Base-by-base conservation (phyloP, 2,113 vertebrate genomes). In the Gadus chalcogrammus region DNA sequence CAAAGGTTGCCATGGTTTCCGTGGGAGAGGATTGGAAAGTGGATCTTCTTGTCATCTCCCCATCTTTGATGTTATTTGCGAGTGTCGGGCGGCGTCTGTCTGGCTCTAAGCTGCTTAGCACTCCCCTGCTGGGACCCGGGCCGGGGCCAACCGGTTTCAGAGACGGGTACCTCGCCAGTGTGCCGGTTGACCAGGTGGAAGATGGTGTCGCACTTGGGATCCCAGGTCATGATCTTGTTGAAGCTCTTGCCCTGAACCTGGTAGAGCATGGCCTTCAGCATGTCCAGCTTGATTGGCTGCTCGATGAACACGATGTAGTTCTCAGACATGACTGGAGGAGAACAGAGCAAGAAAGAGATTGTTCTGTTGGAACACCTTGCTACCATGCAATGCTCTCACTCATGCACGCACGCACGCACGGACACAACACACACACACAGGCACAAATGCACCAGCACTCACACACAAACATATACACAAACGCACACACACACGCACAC, bases 281-380 rank as follows among this genome's bases (percentile, higher is more conserved):
- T 74, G 68, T 97, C 92, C 77, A 99, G 76, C 85, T 83, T 97
- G 73, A 98, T 76, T 24, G 96, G 95, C 24, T 97, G 95, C 84
- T 98, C 95, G 6, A 96, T 84, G 84, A 98, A 97, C 83, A 99
- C 85, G 1, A 98, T 88, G 52, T 95, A 97, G 87, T 98, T 98
- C 77, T 93, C 90, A 3, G 95, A 96, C 95, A 99, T 98, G 66
- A 94, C 96, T 99, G 79, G 15, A 87, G 42, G 70, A 35, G 52
- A 28, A 18, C 56, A 71, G 27, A 69, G 16, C 18, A 3, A 18
- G 64, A 18, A 17, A 63, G 28, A 69, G 2, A 8, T 16, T 27
- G 13, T 4, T 17, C 38, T 70, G 8, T 48, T 48, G 42, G 42
- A 48, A 48, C 42, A 48, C 6, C 31, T 35, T 35, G 31, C 31